Base-by-base conservation (phyloP, 2,888 invertebrate genomes). In the Lamellibrachia satsuma region DNA sequence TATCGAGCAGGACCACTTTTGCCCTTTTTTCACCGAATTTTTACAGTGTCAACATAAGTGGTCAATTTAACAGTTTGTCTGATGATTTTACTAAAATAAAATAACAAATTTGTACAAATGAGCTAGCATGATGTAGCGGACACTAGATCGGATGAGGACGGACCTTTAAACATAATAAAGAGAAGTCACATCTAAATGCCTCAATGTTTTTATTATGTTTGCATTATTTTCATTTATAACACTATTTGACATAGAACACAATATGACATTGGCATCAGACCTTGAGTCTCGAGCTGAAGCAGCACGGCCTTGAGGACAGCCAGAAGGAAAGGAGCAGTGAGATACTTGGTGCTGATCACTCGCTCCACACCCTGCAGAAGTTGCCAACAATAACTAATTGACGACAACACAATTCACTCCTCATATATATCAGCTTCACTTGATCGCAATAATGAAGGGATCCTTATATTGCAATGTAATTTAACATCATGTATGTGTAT, bases 311-410 rank as follows among this genome's bases (percentile, higher is more conserved):
- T 91, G 22, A 93, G 60, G 7, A 96, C 95, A 15, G 94, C 94
- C 92, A 94, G 93, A 94, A 96, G 95, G 92, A 95, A 95, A 51
- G 93, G 92, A n/a, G 95, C 93, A 75, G 95, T 95, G 90, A 96
- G 93, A 93, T 96, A 96, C 90, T 94, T 94, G 0, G 95, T 96
- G 93, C 94, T 94, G n/a, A 96, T 94, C 7, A 96, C 95, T 93
- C 95, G 94, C 94, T 96, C 96, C 52, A 96, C 92, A 52, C 95
- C 96, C 96, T 96, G 94, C 7, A 93, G 93, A 51, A 39, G 39
- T 39, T 39, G 39, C 39, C 39, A 39, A 39, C 39, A 39, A 92
- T 92, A 52, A 90, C 57, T 51, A n/a, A 39, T 75, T 75, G 75
- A 15, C 75, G n/a, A 75, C 22, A 75, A 22, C 0, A 52, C 39